These are phyloP conservation scores for Thinocorus orbignyianus DNA, from an alignment of 2,113 vertebrate genomes.

Conservation along the genomic window DNA sequence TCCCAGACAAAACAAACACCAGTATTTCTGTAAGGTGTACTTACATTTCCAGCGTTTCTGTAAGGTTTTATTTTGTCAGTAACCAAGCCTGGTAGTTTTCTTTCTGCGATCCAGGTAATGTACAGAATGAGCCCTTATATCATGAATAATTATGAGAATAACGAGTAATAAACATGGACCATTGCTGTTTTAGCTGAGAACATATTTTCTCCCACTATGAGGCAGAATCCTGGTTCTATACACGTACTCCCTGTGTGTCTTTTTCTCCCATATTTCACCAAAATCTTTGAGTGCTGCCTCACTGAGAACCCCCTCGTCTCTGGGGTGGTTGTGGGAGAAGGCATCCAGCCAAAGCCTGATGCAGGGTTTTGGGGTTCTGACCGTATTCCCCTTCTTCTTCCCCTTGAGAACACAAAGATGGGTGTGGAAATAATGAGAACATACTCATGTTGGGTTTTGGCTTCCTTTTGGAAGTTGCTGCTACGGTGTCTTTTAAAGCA, in stretches of 20 bases:
- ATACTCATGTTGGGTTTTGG: background rate
- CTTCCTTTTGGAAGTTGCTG: background rate
- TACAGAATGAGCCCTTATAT: background rate
- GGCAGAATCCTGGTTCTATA: background rate
- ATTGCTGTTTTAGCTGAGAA: background rate
- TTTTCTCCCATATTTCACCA: background rate
- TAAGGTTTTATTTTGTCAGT: background rate
- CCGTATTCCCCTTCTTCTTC: background rate
- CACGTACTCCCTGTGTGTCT: fast-evolving
- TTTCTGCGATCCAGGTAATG: background rate
- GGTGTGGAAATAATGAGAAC: background rate
- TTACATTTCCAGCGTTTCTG: background rate
- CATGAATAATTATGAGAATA: background rate
- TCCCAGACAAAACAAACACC: background rate
- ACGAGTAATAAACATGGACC: background rate
- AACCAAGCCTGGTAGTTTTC: background rate
- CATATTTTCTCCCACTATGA: background rate
- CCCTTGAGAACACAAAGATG: fast-evolving
- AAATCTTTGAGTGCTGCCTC: background rate
- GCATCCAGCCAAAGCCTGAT: no score
- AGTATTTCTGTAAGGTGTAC: no score
- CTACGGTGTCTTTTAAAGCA: no score
- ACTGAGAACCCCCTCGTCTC: background rate
- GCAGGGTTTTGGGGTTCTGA: fast-evolving
- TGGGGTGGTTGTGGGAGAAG: fast-evolving